Evolutionary conservation across 2,113 vertebrate genomes (phyloP).

Genomic region (Gopherus flavomarginatus): DNA sequence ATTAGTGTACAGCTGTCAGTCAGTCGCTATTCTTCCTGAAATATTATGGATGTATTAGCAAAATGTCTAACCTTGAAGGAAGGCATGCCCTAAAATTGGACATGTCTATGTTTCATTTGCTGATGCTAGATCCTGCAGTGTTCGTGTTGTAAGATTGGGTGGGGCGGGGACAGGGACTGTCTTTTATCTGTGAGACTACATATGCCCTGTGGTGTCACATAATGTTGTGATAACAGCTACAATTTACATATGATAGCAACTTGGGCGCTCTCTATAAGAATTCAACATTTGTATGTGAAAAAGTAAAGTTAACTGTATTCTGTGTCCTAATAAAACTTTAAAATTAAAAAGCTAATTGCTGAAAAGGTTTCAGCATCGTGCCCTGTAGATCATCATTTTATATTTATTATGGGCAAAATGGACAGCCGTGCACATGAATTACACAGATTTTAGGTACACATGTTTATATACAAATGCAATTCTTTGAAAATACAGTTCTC

Average conservation of each 20-base stretch:
- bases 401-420: background rate
- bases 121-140: background rate
- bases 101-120: too few species aligned
- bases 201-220: background rate
- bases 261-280: background rate
- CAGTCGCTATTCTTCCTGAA: background rate
- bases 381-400: background rate
- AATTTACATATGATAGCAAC: background rate
- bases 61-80: background rate
- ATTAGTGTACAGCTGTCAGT: background rate
- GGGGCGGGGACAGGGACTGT: too few species aligned
- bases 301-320: background rate
- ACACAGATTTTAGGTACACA: background rate
- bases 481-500: too few species aligned
- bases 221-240: background rate
- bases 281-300: background rate
- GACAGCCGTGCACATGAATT: background rate
- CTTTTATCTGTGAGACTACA: background rate
- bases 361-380: background rate
- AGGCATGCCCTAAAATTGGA: background rate
- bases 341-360: background rate
- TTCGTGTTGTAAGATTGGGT: background rate
- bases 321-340: background rate
- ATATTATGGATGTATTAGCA: rapidly evolving
- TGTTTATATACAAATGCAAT: too few species aligned